phyloP scores from a whole-genome alignment of 1,140 invertebrate species.

The Macrocentrus cingulum region DNA sequence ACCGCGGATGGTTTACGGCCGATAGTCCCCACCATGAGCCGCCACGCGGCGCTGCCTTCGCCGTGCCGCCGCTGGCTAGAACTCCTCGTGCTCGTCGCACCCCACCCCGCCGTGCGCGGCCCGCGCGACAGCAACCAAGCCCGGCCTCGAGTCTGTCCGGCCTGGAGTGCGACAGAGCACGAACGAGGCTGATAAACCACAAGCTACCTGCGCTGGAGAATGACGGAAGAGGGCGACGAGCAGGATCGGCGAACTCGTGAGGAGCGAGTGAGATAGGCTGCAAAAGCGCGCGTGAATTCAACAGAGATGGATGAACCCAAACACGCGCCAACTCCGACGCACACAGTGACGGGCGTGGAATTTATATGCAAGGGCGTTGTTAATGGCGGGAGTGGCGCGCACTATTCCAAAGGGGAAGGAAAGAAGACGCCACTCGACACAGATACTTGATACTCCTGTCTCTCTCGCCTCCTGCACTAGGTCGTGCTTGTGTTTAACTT shows the following conservation, averaged over 20 bases:
- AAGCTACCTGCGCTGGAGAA: conserved; percentile 14
- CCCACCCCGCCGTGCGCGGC: conserved; percentile 23
- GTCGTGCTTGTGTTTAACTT: too few relatives aligned
- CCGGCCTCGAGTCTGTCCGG: conserved; percentile 29
- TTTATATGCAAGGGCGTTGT: conserved; percentile 61
- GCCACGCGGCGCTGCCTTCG: conserved; percentile 58
- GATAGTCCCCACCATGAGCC: conserved; percentile 58
- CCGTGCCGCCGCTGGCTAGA: conserved; percentile 30
- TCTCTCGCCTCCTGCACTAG: conserved; percentile 8
- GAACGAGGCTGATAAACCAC: conserved; percentile 14
- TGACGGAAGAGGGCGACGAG: conserved; percentile 34
- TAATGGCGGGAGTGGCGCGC: conserved; percentile 49
- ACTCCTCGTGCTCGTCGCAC: conserved; percentile 33
- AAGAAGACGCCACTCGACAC: conserved; percentile 16
- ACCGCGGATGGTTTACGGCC: conserved; percentile 61
- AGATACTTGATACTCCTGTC: conserved; percentile 23
- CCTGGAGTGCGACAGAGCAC: conserved; percentile 18
- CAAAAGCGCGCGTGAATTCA: conserved; percentile 33
- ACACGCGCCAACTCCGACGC: conserved; percentile 30
- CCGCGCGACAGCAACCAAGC: conserved; percentile 32
- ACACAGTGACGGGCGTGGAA: conserved; percentile 40
- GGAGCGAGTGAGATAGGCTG: conserved; percentile 43
- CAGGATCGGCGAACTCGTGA: conserved; percentile 19
- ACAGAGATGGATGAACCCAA: conserved; percentile 30
- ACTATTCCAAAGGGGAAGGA: conserved; percentile 21